phyloP scores from a whole-genome alignment of 2,797 vertebrate species.

The Varecia variegata region DNA sequence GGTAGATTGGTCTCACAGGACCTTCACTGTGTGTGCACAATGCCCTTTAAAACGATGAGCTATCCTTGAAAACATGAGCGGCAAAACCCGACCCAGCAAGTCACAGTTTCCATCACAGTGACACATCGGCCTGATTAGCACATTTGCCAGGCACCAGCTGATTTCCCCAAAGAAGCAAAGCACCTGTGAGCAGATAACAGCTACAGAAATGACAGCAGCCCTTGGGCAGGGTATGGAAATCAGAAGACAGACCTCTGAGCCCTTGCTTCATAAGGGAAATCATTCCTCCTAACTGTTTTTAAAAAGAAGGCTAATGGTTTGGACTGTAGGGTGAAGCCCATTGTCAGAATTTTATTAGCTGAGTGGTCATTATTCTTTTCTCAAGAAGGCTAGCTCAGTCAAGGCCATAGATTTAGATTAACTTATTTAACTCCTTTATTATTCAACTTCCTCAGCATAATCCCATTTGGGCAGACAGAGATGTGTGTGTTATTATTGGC shows the following conservation, averaged over 20 bases:
- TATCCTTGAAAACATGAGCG: not conserved
- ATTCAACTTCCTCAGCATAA: constrained; percentile 21
- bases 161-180: constrained; percentile 45
- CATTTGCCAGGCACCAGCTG: constrained; percentile 16
- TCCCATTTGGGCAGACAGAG: constrained; percentile 12
- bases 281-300: not conserved
- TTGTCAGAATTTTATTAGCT: constrained; percentile 42
- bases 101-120: constrained; percentile 52
- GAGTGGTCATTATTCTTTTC: not conserved
- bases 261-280: not conserved
- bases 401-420: constrained; percentile 38
- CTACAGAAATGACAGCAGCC: not conserved
- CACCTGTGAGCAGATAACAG: constrained; percentile 21
- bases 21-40: not conserved
- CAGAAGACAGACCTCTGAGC: not conserved
- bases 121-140: constrained; percentile 20
- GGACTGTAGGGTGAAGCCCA: not conserved
- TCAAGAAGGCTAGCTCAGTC: not conserved
- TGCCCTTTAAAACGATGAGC: constrained; percentile 5
- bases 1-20: constrained; percentile 22
- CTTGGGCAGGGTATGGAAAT: not conserved
- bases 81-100: not conserved
- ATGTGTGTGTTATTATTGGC: not conserved
- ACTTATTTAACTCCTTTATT: constrained; percentile 44
- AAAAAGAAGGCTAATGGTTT: constrained; percentile 12